phyloP scores from a whole-genome alignment of 1,140 invertebrate genomes.

The Rhynchophorus ferrugineus region DNA sequence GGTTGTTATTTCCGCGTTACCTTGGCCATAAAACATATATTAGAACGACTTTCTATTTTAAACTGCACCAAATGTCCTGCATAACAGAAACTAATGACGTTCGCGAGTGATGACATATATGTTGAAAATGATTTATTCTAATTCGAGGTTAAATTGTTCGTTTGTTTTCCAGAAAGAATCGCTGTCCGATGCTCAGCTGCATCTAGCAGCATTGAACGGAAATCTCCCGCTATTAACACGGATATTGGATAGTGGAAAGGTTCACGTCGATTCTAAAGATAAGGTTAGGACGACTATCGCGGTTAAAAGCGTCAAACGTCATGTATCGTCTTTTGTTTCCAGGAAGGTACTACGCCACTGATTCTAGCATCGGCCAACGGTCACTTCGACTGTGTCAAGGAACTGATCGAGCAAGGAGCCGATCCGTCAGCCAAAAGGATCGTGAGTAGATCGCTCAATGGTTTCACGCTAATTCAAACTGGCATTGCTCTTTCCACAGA shows the following conservation, averaged over 20 bases:
- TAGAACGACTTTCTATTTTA: too few relatives aligned
- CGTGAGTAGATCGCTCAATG: constrained; percentile 47
- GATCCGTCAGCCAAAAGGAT: constrained; percentile 72
- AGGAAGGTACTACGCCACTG: constrained; percentile 90
- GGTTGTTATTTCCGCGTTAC: too few relatives aligned
- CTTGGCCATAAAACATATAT: too few relatives aligned
- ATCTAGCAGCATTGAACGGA: constrained; percentile 78
- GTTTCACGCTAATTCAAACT: not conserved
- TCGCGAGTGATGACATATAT: too few relatives aligned
- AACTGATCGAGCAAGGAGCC: constrained; percentile 82
- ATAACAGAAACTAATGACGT: too few relatives aligned
- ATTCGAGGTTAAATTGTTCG: too few relatives aligned
- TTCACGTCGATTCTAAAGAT: constrained; percentile 89
- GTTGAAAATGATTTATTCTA: too few relatives aligned
- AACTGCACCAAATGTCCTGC: too few relatives aligned
- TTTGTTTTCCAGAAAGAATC: constrained; percentile 80
- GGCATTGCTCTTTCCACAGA: too few relatives aligned
- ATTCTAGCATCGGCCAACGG: constrained; percentile 84
- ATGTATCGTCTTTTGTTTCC: constrained; percentile 19
- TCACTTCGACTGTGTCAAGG: constrained; percentile 76
- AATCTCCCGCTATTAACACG: constrained; percentile 65
- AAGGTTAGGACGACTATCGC: constrained; percentile 56
- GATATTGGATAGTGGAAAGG: constrained; percentile 82
- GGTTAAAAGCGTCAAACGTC: too few relatives aligned
- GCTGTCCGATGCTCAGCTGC: constrained; percentile 80